phyloP scores from a whole-genome alignment of 2,888 invertebrate genomes.

The Eudemis profundana region DNA sequence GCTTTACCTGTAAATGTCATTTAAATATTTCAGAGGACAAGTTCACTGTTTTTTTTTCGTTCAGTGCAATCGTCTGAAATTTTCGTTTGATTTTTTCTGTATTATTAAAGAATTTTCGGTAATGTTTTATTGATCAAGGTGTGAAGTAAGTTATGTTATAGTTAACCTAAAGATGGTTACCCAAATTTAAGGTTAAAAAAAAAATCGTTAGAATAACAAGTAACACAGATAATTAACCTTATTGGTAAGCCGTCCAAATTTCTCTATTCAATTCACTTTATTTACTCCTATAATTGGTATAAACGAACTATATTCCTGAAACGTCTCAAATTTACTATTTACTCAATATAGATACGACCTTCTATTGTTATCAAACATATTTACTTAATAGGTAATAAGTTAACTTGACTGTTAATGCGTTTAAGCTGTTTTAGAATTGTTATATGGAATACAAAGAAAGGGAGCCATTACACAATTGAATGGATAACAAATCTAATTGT shows the following conservation, averaged over 20 bases:
- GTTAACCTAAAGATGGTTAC: too few relatives aligned
- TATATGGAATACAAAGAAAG: slow-evolving; percentile 19
- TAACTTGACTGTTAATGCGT: not conserved
- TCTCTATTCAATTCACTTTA: slow-evolving; percentile 48
- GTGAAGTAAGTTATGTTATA: too few relatives aligned
- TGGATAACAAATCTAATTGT: slow-evolving; percentile 43
- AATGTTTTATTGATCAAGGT: too few relatives aligned
- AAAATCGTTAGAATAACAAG: too few relatives aligned
- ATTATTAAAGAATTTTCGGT: too few relatives aligned
- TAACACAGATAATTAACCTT: too few relatives aligned
- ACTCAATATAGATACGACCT: not conserved
- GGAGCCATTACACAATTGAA: slow-evolving; percentile 53
- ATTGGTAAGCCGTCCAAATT: slow-evolving; percentile 49
- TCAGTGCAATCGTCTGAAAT: too few relatives aligned
- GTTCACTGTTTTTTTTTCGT: too few relatives aligned
- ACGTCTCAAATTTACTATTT: not conserved
- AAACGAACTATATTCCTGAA: slow-evolving; percentile 35
- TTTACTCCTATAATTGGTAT: slow-evolving; percentile 52
- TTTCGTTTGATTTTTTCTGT: too few relatives aligned
- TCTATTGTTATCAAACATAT: not conserved
- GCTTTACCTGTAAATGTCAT: too few relatives aligned
- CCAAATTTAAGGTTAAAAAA: too few relatives aligned
- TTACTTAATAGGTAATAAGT: not conserved
- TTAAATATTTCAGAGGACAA: too few relatives aligned
- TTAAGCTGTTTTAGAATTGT: slow-evolving; percentile 5